Evolutionary conservation across 2,113 vertebrate genomes (phyloP).

Genomic region (Todiramphus saurophagus): DNA sequence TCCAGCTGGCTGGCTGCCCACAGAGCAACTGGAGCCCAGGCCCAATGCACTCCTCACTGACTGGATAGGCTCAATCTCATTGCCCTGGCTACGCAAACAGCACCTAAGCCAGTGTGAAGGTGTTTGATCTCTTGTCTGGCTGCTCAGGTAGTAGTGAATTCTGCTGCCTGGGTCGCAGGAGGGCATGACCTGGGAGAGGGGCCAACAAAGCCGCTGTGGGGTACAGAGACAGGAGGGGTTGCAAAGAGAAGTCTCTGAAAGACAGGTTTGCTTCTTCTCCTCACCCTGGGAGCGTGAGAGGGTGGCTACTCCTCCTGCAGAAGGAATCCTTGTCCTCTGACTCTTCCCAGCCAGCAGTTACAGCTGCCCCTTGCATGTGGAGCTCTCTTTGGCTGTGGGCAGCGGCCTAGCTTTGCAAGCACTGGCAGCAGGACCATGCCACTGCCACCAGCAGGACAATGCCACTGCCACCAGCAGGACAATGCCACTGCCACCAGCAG

Average conservation of each 20-base stretch:
- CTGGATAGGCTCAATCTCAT: neutral
- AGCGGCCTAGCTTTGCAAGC: neutral
- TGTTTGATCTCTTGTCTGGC: neutral
- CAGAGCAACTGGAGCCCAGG: neutral
- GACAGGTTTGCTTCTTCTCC: neutral
- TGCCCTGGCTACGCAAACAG: neutral
- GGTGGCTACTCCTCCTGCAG: neutral
- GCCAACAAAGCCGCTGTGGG: rapidly evolving
- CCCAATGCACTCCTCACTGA: neutral
- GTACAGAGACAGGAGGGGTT: rapidly evolving
- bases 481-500: neutral
- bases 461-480: neutral
- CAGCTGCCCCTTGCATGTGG: rapidly evolving
- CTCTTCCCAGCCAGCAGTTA: neutral
- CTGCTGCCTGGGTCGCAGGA: rapidly evolving
- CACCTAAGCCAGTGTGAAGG: neutral
- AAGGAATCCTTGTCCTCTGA: neutral
- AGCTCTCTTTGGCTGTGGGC: neutral
- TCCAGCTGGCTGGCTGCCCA: neutral
- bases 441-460: neutral
- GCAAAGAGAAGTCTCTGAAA: neutral
- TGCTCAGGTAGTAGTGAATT: neutral
- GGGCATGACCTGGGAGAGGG: neutral
- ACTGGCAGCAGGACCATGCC: neutral
- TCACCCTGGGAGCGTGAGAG: neutral